These are phyloP conservation scores for Aporophyla nigra DNA, from an alignment of 2,888 invertebrate genomes.

Conservation along the genomic window DNA sequence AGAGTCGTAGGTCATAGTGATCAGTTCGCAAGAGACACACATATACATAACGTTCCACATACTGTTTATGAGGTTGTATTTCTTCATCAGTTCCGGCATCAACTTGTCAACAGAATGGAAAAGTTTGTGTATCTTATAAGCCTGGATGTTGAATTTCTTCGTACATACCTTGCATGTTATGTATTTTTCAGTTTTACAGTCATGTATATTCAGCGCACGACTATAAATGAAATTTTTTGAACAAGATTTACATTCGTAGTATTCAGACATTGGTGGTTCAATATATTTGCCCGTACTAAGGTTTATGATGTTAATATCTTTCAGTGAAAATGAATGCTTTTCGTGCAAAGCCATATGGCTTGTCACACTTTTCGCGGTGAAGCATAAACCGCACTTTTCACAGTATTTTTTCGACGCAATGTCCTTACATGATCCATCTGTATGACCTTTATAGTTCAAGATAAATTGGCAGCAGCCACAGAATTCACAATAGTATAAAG, in stretches of 20 bases:
- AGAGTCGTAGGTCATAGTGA: constrained; percentile 75
- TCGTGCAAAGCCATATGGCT: constrained; percentile 59
- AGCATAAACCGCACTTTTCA: constrained; percentile 72
- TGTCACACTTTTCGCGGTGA: constrained; percentile 19
- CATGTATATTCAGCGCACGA: constrained; percentile 32
- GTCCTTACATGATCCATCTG: constrained; percentile 32
- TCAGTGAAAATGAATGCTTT: constrained; percentile 49
- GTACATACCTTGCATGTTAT: constrained; percentile 69
- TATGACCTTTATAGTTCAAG: constrained; percentile 17
- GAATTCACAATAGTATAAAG: constrained; percentile 53
- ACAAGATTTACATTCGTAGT: constrained; percentile 70
- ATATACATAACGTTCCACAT: constrained; percentile 79
- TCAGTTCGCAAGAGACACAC: constrained; percentile 73
- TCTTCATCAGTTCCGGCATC: constrained; percentile 72
- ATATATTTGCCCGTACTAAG: constrained; percentile 59
- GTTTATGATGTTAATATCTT: constrained; percentile 67
- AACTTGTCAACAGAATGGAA: constrained; percentile 35
- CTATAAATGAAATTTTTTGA: constrained; percentile 66
- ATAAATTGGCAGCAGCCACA: constrained; percentile 54
- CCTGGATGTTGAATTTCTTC: constrained; percentile 67
- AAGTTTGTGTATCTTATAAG: constrained; percentile 70
- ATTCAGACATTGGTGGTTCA: constrained; percentile 64
- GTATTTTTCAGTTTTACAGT: constrained; percentile 59
- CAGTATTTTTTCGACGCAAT: constrained; percentile 58
- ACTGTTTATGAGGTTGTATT: constrained; percentile 73